Percentiles rank a stretch among this genome's conserved stretches.
Conservation (phyloP, 2,888 invertebrate species). For the Acrocyrtus sp. region DNA sequence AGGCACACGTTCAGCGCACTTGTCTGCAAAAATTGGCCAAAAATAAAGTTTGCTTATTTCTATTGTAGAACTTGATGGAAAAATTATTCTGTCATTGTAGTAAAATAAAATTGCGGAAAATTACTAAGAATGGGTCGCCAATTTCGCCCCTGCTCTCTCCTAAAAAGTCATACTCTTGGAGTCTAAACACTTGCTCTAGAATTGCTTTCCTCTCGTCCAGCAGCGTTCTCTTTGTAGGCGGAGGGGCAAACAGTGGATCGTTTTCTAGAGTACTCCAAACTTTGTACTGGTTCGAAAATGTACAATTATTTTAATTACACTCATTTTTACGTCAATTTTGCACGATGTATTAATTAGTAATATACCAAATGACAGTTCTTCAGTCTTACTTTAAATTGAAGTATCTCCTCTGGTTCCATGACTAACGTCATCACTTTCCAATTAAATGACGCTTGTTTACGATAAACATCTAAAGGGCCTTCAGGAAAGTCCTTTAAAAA, state of each 20-base stretch:
- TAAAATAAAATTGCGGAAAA: not conserved
- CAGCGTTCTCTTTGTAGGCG: constrained; percentile 67
- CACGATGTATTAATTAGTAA: no score
- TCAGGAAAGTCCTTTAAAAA: constrained; percentile 65
- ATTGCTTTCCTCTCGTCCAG: constrained; percentile 71
- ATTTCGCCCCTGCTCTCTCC: constrained; percentile 64
- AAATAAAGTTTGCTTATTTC: not conserved
- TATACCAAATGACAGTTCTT: no score
- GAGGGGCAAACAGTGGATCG: constrained; percentile 72
- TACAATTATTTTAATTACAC: not conserved
- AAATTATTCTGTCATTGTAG: not conserved
- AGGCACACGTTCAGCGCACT: constrained; percentile 47
- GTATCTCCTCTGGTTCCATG: constrained; percentile 80
- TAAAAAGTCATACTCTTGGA: constrained; percentile 75
- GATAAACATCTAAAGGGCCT: constrained; percentile 82
- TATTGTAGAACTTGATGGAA: not conserved
- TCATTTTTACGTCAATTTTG: not conserved
- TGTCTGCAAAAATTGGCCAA: constrained; percentile 19
- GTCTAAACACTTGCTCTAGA: constrained; percentile 72
- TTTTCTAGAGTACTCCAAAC: constrained; percentile 72
- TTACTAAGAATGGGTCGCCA: constrained; percentile 58
- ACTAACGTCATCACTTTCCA: constrained; percentile 86
- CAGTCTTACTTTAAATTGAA: constrained; percentile 81
- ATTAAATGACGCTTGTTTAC: constrained; percentile 82
- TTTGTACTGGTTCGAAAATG: constrained; percentile 68